Percentiles rank a stretch among this genome's conserved stretches.
phyloP scores from a whole-genome alignment of 2,113 vertebrate genomes.

The Carettochelys insculpta region DNA sequence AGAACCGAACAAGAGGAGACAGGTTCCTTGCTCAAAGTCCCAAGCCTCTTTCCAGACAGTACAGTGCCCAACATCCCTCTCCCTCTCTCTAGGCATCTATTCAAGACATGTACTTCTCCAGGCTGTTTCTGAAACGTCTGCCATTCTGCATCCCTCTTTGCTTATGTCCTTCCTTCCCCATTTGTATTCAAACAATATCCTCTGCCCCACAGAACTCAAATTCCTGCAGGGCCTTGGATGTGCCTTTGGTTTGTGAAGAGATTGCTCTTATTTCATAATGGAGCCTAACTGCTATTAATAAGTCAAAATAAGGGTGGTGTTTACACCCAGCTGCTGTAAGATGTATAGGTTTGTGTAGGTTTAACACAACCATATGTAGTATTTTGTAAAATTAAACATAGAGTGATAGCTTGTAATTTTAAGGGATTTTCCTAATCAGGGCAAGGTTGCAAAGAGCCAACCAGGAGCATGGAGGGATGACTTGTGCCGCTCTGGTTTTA shows the following conservation, averaged over 20 bases:
- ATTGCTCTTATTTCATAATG: neutral
- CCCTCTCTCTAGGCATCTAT: too few relatives aligned
- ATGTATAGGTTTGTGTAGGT: neutral
- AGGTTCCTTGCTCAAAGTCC: too few relatives aligned
- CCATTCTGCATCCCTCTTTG: neutral
- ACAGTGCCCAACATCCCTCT: too few relatives aligned
- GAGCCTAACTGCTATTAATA: neutral
- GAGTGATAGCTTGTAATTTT: neutral
- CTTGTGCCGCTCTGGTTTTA: neutral
- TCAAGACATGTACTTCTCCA: neutral
- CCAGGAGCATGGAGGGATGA: neutral
- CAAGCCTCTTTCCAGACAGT: too few relatives aligned
- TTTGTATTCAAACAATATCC: neutral
- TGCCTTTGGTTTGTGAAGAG: too few relatives aligned
- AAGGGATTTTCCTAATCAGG: neutral
- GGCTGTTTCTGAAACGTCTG: neutral
- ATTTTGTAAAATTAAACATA: neutral
- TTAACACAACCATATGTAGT: neutral
- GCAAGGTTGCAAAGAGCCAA: neutral
- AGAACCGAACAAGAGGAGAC: too few relatives aligned
- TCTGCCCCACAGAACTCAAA: too few relatives aligned
- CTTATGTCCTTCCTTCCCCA: neutral
- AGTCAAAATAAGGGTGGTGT: neutral
- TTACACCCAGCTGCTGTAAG: neutral
- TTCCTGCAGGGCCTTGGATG: too few relatives aligned